phyloP scores from a whole-genome alignment of 1,140 invertebrate species.

The Stenopsyche tienmushanensis region DNA sequence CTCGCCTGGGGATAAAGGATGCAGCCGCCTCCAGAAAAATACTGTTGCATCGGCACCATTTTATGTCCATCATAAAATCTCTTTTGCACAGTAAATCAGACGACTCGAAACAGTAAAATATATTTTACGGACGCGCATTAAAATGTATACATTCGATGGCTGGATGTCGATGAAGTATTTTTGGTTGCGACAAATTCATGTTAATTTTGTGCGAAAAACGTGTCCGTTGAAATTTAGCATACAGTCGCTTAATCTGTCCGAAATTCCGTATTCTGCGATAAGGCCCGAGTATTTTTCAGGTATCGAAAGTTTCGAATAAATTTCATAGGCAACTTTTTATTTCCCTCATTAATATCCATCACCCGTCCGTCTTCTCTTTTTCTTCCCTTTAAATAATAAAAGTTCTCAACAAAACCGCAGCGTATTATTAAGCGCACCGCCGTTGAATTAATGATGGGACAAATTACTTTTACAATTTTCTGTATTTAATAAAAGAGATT shows the following conservation, averaged over 20 bases:
- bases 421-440: conserved; percentile 28
- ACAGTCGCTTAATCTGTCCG: not conserved
- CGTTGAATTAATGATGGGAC: conserved; percentile 33
- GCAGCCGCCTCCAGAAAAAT: not conserved
- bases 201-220: not conserved
- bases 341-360: conserved; percentile 37
- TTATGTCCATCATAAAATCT: conserved; percentile 23
- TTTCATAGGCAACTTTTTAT: conserved; percentile 18
- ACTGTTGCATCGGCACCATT: conserved; percentile 28
- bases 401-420: conserved; percentile 32
- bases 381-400: conserved; percentile 34
- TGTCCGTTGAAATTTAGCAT: not conserved
- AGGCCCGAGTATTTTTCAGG: conserved; percentile 17
- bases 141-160: not conserved
- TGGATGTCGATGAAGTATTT: too few species aligned
- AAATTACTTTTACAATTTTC: conserved; percentile 35
- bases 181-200: not conserved
- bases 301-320: conserved; percentile 28
- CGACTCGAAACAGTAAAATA: conserved; percentile 19
- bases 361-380: conserved; percentile 31
- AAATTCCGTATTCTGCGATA: too few species aligned
- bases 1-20: not conserved
- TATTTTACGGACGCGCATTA: not conserved
- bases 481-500: conserved; percentile 31
- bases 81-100: conserved; percentile 14